Evolutionary conservation across 2,888 invertebrate genomes (phyloP).

Genomic region (Fragum fragum): DNA sequence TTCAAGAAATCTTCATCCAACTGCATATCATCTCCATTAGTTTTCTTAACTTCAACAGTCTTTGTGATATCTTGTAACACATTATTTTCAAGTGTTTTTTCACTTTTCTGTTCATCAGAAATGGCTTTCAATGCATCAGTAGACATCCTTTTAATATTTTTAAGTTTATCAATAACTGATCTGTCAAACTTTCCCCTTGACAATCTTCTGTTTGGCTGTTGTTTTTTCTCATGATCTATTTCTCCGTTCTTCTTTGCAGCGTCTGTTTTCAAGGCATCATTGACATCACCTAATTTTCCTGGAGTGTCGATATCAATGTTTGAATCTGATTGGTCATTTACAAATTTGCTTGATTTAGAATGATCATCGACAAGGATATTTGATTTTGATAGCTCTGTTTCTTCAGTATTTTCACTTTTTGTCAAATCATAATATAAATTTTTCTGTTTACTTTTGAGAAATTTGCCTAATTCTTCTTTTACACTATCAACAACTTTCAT

Average conservation of each 20-base stretch:
- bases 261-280: background rate
- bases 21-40: background rate
- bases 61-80: background rate
- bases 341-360: background rate
- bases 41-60: background rate
- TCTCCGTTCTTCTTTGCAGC: background rate
- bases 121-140: background rate
- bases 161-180: constrained; percentile 42
- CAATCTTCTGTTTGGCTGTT: background rate
- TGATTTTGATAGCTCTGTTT: no score
- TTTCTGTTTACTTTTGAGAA: background rate
- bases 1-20: constrained; percentile 57
- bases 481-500: background rate
- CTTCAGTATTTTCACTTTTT: background rate
- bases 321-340: background rate
- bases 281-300: background rate
- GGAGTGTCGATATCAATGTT: background rate
- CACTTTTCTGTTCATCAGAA: background rate
- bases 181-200: constrained; percentile 41
- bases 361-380: background rate
- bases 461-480: background rate
- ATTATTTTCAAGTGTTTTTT: background rate
- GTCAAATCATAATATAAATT: background rate
- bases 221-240: background rate
- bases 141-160: constrained; percentile 26